Base-by-base conservation (phyloP, 2,888 invertebrate genomes). In the Hyppa rectilinea region DNA sequence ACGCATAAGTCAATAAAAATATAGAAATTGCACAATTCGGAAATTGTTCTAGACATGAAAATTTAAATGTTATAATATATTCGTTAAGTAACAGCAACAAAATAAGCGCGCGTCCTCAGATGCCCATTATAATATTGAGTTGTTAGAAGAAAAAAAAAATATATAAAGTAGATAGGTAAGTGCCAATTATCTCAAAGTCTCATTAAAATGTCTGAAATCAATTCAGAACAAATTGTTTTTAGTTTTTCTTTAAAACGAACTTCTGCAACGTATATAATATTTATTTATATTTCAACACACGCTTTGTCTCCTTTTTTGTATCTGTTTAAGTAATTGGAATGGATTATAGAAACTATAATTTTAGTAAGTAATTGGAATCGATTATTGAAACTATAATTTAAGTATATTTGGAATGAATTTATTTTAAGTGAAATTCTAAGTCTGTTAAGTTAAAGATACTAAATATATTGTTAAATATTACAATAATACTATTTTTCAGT, bases 1-100 rank as follows among this genome's bases (percentile, higher is more conserved):
- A 53, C 9, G n/a, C 7, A n/a, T 72, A 69, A 3, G 7, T 26
- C n/a, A 20, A 20, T 38, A 38, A 59, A 14, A 38, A 36, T 72
- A 31, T 61, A 10, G n/a, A 38, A 31, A 23, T 14, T 17, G 40
- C 6, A 26, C 69, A 34, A 67, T 40, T 34, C 38, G 6, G 34
- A 65, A 38, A 67, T 38, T 23, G 26, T 52, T 26, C 40, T 52
- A 26, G 2, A 50, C 17, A 26, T 70, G n/a, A 31, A 31, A 26
- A 17, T 34, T 29, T 26, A 29, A 6, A 31, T 38, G 23, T 56
- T 43, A 20, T n/a, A n/a, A n/a, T n/a, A n/a, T 29, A 36, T 63
- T 31, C 4, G 2, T 12, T 61, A 23, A 4, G 17, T 61, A n/a
- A 12, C 26, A 7, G 6, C 17, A 23, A 23, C n/a, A 63, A 4